Base-by-base conservation (phyloP, 2,888 invertebrate genomes). In the Dynastes grantii region DNA sequence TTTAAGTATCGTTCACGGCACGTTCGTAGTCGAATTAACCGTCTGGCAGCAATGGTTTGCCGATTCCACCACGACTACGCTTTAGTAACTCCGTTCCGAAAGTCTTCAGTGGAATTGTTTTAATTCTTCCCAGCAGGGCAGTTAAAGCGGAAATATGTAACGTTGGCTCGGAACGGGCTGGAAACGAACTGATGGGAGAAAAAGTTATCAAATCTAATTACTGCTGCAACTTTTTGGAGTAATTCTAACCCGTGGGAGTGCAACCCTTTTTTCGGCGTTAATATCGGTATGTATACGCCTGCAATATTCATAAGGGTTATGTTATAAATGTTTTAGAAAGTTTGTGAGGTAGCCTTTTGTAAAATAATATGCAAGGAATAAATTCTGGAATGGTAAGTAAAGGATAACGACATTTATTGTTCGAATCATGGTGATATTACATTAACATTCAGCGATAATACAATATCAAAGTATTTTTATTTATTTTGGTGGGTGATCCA, bases 131-230 rank as follows among this genome's bases (percentile, higher is more conserved):
- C 82, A 76, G 76, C 80, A 73, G 80, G 65, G 80, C 78, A 79
- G 80, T 82, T 82, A 82, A 80, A 82, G 53, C 77, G 80, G 67
- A 81, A 82, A 81, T 78, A 78, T 80, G 82, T 81, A 80, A 80
- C 80, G 76, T 61, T 45, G 76, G 67, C 49, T 75, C 73, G 51
- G 11, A 53, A 11, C 16, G 16, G 64, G 49, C 45, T 64, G 65
- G 27, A 29, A 53, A 8, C 16, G 29, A 61, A 58, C 32, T 9
- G 27, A 16, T 4, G 22, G 27, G 55, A 71, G 22, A 73, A 79
- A 81, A 80, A 80, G 78, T 79, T 77, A 68, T 73, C 80, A 82
- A 82, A 82, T 76, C 77, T 80, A 82, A 82, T 81, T 81, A 81
- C 78, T 78, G 81, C 78, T 77, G 78, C 81, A 81, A 83, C 77